phyloP scores from a whole-genome alignment of 1,140 invertebrate genomes.

The Rhyacophila brunnea region DNA sequence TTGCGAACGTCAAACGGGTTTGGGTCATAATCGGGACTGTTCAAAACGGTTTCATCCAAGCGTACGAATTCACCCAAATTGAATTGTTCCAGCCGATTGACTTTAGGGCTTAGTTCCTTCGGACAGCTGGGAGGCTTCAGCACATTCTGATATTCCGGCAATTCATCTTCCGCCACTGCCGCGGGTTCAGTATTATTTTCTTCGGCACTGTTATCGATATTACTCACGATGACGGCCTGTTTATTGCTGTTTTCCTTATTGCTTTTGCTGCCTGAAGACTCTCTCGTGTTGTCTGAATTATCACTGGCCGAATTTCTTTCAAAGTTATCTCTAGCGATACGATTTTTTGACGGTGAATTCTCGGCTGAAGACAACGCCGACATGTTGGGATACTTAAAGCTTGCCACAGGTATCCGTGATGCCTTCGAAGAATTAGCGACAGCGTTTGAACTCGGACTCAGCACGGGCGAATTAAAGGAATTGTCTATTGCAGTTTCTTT shows the following conservation, averaged over 20 bases:
- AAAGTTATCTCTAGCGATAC: constrained; percentile 11
- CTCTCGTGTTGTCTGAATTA: constrained; percentile 28
- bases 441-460: too few relatives aligned
- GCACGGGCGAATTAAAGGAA: too few relatives aligned
- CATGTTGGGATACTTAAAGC: constrained; percentile 52
- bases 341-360: constrained; percentile 44
- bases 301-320: constrained; percentile 32
- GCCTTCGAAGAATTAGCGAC: constrained; percentile 37
- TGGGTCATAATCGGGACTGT: constrained; percentile 29
- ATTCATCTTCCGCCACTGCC: constrained; percentile 33
- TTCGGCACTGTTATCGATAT: constrained; percentile 1
- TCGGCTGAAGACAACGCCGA: constrained; percentile 40
- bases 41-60: constrained; percentile 23
- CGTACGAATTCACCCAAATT: constrained; percentile 10
- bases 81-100: constrained; percentile 22
- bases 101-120: constrained; percentile 30
- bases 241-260: constrained; percentile 13
- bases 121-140: constrained; percentile 37
- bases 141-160: constrained; percentile 49
- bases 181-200: constrained; percentile 3
- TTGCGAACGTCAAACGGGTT: constrained; percentile 10
- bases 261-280: background rate
- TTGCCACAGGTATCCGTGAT: constrained; percentile 48
- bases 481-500: too few relatives aligned
- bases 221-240: background rate